phyloP scores from a whole-genome alignment of 2,797 vertebrate genomes.

The Fundulus diaphanus region DNA sequence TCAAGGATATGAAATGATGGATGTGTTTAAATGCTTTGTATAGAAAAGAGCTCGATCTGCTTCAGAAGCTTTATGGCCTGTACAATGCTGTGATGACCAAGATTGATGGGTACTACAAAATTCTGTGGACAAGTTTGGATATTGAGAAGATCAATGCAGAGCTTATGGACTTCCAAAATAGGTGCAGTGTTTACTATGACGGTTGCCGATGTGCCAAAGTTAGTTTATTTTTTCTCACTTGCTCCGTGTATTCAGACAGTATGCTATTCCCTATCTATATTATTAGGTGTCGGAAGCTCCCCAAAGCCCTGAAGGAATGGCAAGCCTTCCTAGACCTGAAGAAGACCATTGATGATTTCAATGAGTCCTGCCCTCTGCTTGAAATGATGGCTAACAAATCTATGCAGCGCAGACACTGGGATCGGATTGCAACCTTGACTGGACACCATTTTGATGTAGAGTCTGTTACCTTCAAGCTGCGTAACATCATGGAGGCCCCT shows the following conservation, averaged over 20 bases:
- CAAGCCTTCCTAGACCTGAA: constrained; percentile 88
- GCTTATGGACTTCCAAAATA: constrained; percentile 85
- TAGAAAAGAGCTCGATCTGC: constrained; percentile 86
- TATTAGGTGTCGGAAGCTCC: constrained; percentile 86
- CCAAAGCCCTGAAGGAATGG: constrained; percentile 88
- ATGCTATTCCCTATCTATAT: background rate
- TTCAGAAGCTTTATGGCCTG: constrained; percentile 87
- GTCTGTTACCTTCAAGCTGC: constrained; percentile 82
- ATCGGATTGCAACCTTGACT: constrained; percentile 81
- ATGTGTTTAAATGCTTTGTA: constrained; percentile 9
- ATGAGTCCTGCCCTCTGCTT: constrained; percentile 88
- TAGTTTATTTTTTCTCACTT: background rate
- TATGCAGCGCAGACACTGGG: constrained; percentile 90
- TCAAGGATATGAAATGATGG: background rate
- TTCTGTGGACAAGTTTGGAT: constrained; percentile 84
- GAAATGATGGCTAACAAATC: constrained; percentile 88
- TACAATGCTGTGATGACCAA: constrained; percentile 84
- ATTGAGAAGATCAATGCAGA: constrained; percentile 85
- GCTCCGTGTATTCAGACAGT: background rate
- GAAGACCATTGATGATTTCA: constrained; percentile 89
- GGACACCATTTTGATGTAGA: constrained; percentile 85
- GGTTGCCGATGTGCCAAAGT: background rate
- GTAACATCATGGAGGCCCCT: constrained; percentile 89
- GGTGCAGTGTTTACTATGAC: constrained; percentile 56
- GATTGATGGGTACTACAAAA: constrained; percentile 82